These are phyloP conservation scores for Myopa tessellatipennis DNA, from an alignment of 2,888 invertebrate species.

Conservation along the genomic window DNA sequence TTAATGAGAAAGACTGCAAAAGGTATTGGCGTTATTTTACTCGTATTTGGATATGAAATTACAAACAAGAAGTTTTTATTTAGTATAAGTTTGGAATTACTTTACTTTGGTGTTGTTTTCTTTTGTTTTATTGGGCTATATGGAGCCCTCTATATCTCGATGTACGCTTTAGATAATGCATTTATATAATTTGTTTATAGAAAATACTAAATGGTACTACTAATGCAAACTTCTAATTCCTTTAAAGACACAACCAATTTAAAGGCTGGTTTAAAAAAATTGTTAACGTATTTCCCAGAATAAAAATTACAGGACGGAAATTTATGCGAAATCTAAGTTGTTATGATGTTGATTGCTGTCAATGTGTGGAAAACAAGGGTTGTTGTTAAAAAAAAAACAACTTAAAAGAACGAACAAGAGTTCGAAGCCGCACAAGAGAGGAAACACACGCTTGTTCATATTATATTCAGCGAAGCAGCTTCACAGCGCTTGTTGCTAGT, in stretches of 20 bases:
- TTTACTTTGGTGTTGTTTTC: no score
- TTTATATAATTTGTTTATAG: background rate
- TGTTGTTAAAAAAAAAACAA: constrained; percentile 16
- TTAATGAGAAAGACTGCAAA: no score
- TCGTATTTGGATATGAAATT: no score
- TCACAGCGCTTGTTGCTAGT: constrained; percentile 41
- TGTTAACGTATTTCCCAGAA: background rate
- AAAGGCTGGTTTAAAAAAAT: background rate
- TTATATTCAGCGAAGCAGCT: constrained; percentile 28
- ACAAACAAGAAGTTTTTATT: no score
- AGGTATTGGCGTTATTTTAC: no score
- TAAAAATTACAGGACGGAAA: constrained; percentile 1
- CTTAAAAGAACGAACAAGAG: background rate
- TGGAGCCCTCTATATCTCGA: no score
- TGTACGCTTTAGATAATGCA: background rate
- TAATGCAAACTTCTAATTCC: background rate
- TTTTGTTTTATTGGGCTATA: no score
- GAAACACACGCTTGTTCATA: constrained; percentile 37
- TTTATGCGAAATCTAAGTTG: constrained; percentile 38
- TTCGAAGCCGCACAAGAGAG: background rate
- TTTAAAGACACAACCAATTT: background rate
- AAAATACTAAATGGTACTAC: background rate
- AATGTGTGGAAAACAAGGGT: constrained; percentile 35
- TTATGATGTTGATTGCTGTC: constrained; percentile 39
- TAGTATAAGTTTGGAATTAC: no score